Evolutionary conservation across 2,113 vertebrate species (phyloP).

Genomic region (Hemiscyllium ocellatum): DNA sequence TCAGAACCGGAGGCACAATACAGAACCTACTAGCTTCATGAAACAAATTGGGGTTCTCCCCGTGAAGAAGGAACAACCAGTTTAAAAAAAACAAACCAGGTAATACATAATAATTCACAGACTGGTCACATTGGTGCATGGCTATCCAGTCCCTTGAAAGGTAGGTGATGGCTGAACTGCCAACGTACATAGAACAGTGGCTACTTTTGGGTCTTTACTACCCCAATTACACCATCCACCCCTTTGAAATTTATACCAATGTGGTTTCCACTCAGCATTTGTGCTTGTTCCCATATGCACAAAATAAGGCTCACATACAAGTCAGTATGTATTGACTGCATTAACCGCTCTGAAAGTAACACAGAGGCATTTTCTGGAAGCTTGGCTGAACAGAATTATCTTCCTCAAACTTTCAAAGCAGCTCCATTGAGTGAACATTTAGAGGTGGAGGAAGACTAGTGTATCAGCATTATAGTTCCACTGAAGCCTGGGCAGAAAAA

Average conservation of each 20-base stretch:
- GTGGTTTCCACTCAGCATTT: background rate
- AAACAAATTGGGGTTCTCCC: too few species aligned
- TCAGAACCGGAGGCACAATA: background rate
- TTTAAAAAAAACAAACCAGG: too few species aligned
- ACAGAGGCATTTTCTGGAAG: background rate
- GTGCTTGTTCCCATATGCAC: background rate
- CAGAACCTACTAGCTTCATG: background rate
- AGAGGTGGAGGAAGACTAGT: background rate
- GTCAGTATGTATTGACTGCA: too few species aligned
- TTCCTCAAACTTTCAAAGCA: background rate
- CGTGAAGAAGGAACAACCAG: too few species aligned
- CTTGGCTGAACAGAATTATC: background rate
- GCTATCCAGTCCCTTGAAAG: background rate
- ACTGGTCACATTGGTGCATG: too few species aligned
- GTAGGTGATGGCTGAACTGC: background rate
- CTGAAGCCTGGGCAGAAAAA: background rate
- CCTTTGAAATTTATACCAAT: background rate
- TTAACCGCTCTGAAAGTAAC: background rate
- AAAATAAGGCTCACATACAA: background rate
- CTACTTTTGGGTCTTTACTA: background rate
- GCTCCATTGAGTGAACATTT: background rate
- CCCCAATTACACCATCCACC: background rate
- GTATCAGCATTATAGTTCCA: too few species aligned
- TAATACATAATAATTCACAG: too few species aligned
- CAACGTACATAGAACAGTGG: background rate